phyloP scores from a whole-genome alignment of 2,113 vertebrate genomes.

The Grallaria varia region DNA sequence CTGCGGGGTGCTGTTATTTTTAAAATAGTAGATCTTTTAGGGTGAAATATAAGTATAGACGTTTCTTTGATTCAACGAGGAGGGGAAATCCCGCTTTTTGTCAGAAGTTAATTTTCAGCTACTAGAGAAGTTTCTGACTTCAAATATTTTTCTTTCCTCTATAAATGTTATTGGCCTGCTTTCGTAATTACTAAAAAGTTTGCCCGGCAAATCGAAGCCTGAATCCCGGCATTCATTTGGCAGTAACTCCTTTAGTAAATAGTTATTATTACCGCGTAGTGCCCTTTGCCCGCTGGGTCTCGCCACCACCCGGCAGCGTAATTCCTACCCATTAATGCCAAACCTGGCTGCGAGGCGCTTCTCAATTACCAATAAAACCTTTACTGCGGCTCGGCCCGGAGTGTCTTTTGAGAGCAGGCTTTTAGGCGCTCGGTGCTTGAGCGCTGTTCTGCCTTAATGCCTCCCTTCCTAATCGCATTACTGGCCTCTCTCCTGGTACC shows the following conservation, averaged over 20 bases:
- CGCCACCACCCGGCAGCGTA: not conserved
- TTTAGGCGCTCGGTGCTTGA: not conserved
- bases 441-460: not conserved
- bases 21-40: not conserved
- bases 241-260: not conserved
- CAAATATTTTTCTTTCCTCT: not conserved
- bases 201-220: not conserved
- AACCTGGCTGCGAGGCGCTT: not conserved
- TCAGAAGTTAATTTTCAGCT: not conserved
- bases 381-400: not conserved
- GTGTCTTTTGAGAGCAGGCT: not conserved
- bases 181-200: not conserved
- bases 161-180: conserved; percentile 3
- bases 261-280: not conserved
- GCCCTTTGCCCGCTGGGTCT: not conserved
- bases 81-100: not conserved
- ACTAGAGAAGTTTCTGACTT: not conserved
- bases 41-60: not conserved
- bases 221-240: not conserved
- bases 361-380: not conserved
- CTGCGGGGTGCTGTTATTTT: not conserved
- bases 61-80: not conserved
- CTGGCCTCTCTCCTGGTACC: not conserved
- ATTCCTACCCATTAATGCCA: not conserved
- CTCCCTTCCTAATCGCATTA: conserved; percentile 49